Conservation (phyloP, 2,888 invertebrate species). For the Drosophila basisetae region DNA sequence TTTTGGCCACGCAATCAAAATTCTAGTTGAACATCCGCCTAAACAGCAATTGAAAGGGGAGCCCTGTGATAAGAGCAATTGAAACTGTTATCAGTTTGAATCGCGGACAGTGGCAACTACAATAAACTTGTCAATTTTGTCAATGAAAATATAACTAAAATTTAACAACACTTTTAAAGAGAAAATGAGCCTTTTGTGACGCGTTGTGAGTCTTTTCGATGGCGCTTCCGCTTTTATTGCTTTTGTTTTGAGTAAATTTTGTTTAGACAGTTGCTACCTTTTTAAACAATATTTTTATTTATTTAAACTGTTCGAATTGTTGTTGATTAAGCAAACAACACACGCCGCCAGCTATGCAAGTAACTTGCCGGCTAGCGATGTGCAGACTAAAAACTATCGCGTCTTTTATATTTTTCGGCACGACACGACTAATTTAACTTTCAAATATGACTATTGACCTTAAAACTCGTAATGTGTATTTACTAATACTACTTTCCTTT, state of each 20-base stretch:
- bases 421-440: background rate
- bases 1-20: conserved; percentile 70
- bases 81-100: conserved; percentile 62
- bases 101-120: conserved; percentile 14
- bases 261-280: conserved; percentile 46
- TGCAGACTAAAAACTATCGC: conserved; percentile 27
- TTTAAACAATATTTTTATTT: conserved; percentile 9
- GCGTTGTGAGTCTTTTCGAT: background rate
- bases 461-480: background rate
- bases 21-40: conserved; percentile 15
- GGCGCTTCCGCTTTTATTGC: conserved; percentile 19
- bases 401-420: background rate
- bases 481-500: background rate
- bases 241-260: background rate
- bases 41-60: conserved; percentile 17
- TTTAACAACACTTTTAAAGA: background rate
- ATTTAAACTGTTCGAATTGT: conserved; percentile 13
- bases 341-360: conserved; percentile 10
- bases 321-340: conserved; percentile 40
- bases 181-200: conserved; percentile 1
- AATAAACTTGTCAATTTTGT: conserved; percentile 22
- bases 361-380: conserved; percentile 55
- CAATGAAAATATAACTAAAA: conserved; percentile 21
- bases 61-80: conserved; percentile 51
- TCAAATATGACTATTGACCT: background rate